A percentile compares a stretch with the other conserved stretches of the same genome.
These are phyloP conservation scores for Teleiodes luculella DNA, from an alignment of 2,888 invertebrate species.

Conservation along the genomic window DNA sequence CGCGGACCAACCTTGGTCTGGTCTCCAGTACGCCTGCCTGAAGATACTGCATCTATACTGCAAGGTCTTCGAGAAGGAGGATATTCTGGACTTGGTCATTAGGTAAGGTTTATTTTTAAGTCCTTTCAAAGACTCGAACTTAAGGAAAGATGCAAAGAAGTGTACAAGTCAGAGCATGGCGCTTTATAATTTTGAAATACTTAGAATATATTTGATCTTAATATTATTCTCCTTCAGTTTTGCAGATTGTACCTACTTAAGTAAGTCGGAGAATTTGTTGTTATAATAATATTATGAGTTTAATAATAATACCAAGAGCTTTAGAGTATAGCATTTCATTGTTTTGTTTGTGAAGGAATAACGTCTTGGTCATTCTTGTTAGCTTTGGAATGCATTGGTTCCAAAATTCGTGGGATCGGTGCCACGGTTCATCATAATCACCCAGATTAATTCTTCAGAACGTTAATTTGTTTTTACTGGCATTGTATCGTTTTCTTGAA, in stretches of 20 bases:
- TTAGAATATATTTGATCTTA: too few species aligned
- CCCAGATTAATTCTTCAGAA: background rate
- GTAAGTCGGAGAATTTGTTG: too few species aligned
- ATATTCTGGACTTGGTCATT: constrained; percentile 87
- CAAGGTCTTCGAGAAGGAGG: constrained; percentile 90
- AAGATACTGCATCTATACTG: constrained; percentile 91
- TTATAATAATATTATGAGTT: too few species aligned
- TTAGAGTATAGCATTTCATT: too few species aligned
- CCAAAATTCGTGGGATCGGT: too few species aligned
- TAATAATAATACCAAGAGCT: too few species aligned
- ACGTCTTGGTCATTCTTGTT: background rate
- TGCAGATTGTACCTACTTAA: too few species aligned
- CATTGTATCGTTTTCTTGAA: background rate
- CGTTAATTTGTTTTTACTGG: background rate
- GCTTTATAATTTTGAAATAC: too few species aligned
- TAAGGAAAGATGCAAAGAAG: too few species aligned
- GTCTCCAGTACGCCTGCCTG: constrained; percentile 89
- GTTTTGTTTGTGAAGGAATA: too few species aligned
- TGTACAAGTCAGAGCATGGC: too few species aligned
- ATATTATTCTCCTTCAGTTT: too few species aligned
- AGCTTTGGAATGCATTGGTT: background rate
- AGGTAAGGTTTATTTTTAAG: constrained; percentile 78
- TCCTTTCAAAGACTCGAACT: background rate
- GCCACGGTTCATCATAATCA: background rate
- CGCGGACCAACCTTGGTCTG: constrained; percentile 86